A percentile compares a stretch with the other conserved stretches of the same genome.
Evolutionary conservation across 2,888 invertebrate species (phyloP).

Genomic region (Drosophila siamana): DNA sequence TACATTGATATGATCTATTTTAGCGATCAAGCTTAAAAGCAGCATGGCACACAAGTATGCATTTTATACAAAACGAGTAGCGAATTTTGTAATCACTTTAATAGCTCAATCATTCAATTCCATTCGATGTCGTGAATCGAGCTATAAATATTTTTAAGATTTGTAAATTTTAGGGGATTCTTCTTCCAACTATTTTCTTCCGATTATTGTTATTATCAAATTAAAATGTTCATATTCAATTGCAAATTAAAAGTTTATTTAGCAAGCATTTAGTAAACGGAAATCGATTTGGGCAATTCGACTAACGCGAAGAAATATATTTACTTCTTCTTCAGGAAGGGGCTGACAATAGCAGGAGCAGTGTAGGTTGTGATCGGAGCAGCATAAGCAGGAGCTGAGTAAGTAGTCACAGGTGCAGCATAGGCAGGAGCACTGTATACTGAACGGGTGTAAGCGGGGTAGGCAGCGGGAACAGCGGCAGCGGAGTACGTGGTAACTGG

Average conservation of each 20-base stretch:
- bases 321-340: conserved; percentile 56
- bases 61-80: no score
- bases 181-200: no score
- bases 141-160: no score
- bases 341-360: conserved; percentile 54
- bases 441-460: conserved; percentile 30
- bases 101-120: no score
- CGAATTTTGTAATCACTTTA: no score
- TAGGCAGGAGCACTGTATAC: conserved; percentile 19
- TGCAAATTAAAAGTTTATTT: conserved; percentile 1
- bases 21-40: no score
- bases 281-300: not conserved
- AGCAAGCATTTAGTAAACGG: not conserved
- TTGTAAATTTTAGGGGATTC: no score
- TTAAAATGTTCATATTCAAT: not conserved
- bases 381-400: conserved; percentile 37
- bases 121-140: no score
- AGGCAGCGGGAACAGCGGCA: conserved; percentile 23
- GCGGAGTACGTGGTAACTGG: conserved; percentile 18
- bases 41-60: no score
- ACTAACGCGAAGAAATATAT: not conserved
- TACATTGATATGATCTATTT: no score
- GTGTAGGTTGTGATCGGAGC: conserved; percentile 51
- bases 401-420: conserved; percentile 27
- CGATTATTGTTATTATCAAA: no score